Base-by-base conservation (phyloP, 2,113 vertebrate genomes). In the Lepus timidus region DNA sequence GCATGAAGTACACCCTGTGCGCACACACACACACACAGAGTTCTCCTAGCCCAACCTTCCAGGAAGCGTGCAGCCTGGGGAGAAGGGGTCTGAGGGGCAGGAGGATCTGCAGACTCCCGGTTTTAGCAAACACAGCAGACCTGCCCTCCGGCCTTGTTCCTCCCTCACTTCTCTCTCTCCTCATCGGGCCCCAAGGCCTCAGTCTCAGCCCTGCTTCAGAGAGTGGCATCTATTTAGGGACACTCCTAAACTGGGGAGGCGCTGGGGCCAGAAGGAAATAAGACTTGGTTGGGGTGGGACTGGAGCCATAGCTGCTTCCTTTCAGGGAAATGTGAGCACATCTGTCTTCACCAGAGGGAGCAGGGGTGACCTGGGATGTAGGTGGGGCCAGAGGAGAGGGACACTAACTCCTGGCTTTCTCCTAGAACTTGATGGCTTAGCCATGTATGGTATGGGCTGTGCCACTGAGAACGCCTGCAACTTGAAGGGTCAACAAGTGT, bases 371-470 rank as follows among this genome's bases (percentile, higher is more conserved):
- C 23, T 31, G 39, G 11, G 44, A 22, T 25, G 22, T 9, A 17
- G 27, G 11, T 44, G 27, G 49, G 36, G 23, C 5, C 27, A 7
- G 55, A 29, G 17, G 8, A 22, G 27, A 39, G 22, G 9, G 25
- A 49, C 27, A 62, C 33, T 83, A 13, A 92, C 11, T 31, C 12
- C 4, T 67, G 61, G 5, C 10, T 67, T 76, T 89, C 65, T 86
- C 44, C 73, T 52, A 6, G 4, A 2, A 1, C 0, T 2, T 23
- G 17, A 2, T 7, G 2, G 3, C 2, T 0, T 44, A 0, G 0
- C 0, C 1, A 1, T 78, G 3, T 6, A 4, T 44, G 85, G 9
- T 25, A 71, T 16, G 55, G 94, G 96, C n/a, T 96, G 94, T 90
- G 85, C 36, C 0, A 96, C 85, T 4, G 74, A 94, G 62, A 78